These are phyloP conservation scores for Temnothorax nylanderi DNA, from an alignment of 1,140 invertebrate genomes.

Conservation along the genomic window DNA sequence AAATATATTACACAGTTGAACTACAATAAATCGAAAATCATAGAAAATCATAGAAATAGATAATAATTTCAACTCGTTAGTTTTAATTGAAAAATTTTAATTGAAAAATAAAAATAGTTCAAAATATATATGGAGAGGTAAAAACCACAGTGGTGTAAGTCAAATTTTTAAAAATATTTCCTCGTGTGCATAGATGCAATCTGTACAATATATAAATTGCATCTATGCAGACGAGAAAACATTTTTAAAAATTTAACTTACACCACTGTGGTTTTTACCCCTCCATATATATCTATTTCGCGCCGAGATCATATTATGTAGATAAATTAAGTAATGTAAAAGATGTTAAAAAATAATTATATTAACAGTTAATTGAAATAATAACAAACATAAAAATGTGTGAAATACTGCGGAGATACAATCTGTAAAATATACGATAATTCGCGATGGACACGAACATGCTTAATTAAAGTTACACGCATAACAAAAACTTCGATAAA, in stretches of 20 bases:
- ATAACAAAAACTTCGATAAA: not conserved
- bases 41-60: not conserved
- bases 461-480: not conserved
- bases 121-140: not conserved
- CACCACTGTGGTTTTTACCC: too few relatives aligned
- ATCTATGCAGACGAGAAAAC: too few relatives aligned
- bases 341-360: not conserved
- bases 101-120: not conserved
- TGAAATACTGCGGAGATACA: too few relatives aligned
- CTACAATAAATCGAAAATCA: not conserved
- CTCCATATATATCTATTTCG: not conserved
- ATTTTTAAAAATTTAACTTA: too few relatives aligned
- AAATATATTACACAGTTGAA: not conserved
- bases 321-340: not conserved
- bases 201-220: too few relatives aligned
- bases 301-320: not conserved
- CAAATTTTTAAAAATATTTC: too few relatives aligned
- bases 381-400: not conserved
- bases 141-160: too few relatives aligned
- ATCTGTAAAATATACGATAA: not conserved
- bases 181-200: too few relatives aligned
- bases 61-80: not conserved
- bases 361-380: slow-evolving; percentile 2
- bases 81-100: not conserved
- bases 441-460: not conserved